Conservation (phyloP, 2,113 vertebrate species). For the Glaucomys volans region DNA sequence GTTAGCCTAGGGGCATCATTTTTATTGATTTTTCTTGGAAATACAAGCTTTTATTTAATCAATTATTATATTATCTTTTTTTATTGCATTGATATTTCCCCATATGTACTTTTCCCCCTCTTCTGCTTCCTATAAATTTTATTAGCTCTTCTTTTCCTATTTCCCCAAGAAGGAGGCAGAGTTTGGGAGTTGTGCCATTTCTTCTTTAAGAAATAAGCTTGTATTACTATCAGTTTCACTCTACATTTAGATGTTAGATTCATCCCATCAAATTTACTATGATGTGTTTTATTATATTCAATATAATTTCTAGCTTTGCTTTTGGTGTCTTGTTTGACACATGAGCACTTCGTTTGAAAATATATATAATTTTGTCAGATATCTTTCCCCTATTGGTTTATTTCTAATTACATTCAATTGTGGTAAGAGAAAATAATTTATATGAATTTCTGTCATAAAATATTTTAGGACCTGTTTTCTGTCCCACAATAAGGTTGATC, state of each 20-base stretch:
- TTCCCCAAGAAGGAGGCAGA: background rate
- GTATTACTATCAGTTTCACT: background rate
- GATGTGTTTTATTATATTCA: background rate
- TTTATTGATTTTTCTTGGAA: conserved; percentile 6
- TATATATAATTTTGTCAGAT: background rate
- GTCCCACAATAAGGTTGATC: background rate
- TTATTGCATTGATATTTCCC: background rate
- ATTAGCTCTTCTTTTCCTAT: background rate
- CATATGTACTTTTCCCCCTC: background rate
- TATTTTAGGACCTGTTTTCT: background rate
- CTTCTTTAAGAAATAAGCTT: background rate
- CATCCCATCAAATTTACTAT: background rate
- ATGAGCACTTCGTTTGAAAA: background rate
- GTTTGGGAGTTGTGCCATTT: background rate
- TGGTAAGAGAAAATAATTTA: background rate
- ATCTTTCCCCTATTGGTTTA: background rate
- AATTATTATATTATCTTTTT: background rate
- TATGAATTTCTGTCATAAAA: background rate
- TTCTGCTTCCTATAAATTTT: background rate
- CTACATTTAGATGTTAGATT: background rate
- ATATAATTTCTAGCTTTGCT: background rate
- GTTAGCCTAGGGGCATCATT: background rate
- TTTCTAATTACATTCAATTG: background rate
- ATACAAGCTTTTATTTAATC: background rate
- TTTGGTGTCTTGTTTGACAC: background rate